phyloP scores from a whole-genome alignment of 2,888 invertebrate genomes.

The Hirudinaria manillensis region DNA sequence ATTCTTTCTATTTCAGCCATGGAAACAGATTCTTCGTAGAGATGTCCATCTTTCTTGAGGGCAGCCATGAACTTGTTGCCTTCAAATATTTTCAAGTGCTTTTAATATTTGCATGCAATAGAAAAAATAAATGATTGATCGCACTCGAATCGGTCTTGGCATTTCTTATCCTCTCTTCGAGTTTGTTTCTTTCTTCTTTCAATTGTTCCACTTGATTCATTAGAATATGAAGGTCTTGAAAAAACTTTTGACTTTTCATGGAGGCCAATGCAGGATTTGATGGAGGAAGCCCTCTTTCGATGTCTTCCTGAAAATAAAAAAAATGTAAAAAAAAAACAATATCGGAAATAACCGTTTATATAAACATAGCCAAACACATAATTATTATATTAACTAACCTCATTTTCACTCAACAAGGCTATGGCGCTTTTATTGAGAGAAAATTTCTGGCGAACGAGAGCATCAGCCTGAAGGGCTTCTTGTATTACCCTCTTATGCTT shows the following conservation, averaged over 20 bases:
- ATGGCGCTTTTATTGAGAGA: slow-evolving; percentile 71
- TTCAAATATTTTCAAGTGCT: neutral
- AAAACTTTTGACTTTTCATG: slow-evolving; percentile 59
- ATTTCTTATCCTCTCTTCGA: slow-evolving; percentile 23
- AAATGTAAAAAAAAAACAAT: neutral
- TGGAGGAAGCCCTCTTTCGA: slow-evolving; percentile 49
- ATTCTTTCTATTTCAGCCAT: slow-evolving; percentile 65
- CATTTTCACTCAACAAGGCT: slow-evolving; percentile 70
- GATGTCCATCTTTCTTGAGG: slow-evolving; percentile 62
- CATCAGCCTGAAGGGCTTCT: slow-evolving; percentile 59
- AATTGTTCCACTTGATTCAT: slow-evolving; percentile 80
- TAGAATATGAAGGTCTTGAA: slow-evolving; percentile 65
- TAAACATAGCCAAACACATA: neutral
- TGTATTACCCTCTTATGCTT: slow-evolving; percentile 6
- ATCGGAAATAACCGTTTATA: no score
- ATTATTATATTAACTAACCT: slow-evolving; percentile 49
- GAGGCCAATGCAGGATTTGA: slow-evolving; percentile 56
- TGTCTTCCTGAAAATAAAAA: slow-evolving; percentile 43
- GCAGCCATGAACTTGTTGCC: slow-evolving; percentile 25
- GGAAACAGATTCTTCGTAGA: slow-evolving; percentile 69
- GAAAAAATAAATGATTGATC: no score
- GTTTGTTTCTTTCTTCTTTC: slow-evolving; percentile 62
- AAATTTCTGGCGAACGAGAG: slow-evolving; percentile 80
- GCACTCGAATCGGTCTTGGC: slow-evolving; percentile 18
- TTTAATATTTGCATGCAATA: no score